A percentile compares a stretch with the other conserved stretches of the same genome.
Evolutionary conservation across 2,113 vertebrate species (phyloP).

Genomic region (Lontra canadensis): DNA sequence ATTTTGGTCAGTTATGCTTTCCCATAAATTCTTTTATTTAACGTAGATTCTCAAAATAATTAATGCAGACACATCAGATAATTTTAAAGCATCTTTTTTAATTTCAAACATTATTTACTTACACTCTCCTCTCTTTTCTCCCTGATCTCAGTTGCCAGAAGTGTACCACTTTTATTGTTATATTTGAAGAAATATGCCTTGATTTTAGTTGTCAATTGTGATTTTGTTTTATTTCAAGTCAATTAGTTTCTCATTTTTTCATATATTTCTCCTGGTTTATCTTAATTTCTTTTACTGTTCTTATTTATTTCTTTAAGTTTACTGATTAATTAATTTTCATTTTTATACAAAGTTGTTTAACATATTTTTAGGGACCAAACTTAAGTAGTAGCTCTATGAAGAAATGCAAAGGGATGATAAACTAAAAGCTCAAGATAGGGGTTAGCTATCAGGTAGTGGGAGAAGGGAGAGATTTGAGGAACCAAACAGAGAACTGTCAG

Average conservation of each 20-base stretch:
- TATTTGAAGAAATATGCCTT: not conserved
- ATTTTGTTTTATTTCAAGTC: not conserved
- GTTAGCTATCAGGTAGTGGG: not conserved
- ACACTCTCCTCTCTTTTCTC: not conserved
- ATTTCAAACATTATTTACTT: not conserved
- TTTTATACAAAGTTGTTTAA: not conserved
- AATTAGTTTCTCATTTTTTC: not conserved
- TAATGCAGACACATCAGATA: not conserved
- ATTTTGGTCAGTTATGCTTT: not conserved
- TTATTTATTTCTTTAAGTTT: not conserved
- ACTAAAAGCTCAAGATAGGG: not conserved
- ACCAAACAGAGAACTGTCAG: not conserved
- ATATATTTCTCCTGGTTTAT: not conserved
- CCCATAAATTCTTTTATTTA: not conserved
- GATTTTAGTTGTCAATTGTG: not conserved
- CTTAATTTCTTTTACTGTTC: not conserved
- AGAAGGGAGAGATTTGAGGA: not conserved
- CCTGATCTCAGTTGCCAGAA: not conserved
- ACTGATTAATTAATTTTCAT: not conserved
- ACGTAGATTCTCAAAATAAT: not conserved
- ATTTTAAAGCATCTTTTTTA: not conserved
- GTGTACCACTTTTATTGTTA: not conserved
- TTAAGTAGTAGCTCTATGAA: not conserved
- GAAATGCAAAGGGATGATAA: not conserved
- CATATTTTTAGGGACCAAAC: not conserved